Conservation (phyloP, 1,140 invertebrate species). For the Bombus pyrosoma region DNA sequence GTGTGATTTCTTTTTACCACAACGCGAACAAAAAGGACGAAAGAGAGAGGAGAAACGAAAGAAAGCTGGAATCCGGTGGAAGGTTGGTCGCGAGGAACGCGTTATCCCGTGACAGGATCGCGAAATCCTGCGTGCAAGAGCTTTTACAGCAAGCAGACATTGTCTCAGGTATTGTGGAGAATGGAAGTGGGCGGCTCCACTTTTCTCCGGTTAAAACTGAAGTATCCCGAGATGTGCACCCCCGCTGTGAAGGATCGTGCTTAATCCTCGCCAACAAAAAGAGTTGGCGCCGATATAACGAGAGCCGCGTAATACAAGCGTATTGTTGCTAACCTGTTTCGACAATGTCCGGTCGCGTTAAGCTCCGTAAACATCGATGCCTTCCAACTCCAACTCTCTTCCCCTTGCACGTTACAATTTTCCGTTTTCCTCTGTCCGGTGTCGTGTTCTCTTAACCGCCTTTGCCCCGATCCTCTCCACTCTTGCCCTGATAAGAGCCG, state of each 20-base stretch:
- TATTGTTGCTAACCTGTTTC: slow-evolving; percentile 58
- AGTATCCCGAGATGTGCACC: background rate
- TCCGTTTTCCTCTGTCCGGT: background rate
- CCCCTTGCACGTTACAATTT: too few relatives aligned
- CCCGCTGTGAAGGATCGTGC: slow-evolving; percentile 57
- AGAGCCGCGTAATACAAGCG: slow-evolving; percentile 61
- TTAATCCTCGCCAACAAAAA: slow-evolving; percentile 71
- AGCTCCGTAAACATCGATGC: slow-evolving; percentile 40
- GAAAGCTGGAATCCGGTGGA: background rate
- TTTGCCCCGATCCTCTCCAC: background rate
- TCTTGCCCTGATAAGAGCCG: background rate
- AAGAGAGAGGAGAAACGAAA: background rate
- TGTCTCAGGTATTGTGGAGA: slow-evolving; percentile 33
- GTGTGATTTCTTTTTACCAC: too few relatives aligned
- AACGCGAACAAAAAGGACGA: too few relatives aligned
- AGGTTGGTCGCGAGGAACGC: background rate
- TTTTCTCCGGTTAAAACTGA: background rate
- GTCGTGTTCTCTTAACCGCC: background rate
- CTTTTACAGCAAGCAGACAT: background rate
- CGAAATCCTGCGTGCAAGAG: slow-evolving; percentile 30
- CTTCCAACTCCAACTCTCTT: background rate
- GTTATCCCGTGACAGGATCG: slow-evolving; percentile 33
- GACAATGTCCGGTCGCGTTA: slow-evolving; percentile 55
- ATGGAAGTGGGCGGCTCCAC: slow-evolving; percentile 39
- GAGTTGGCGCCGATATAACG: slow-evolving; percentile 71